A percentile compares a stretch with the other conserved stretches of the same genome.
These are phyloP conservation scores for Microctonus hyperodae DNA, from an alignment of 2,888 invertebrate species.

Conservation along the genomic window DNA sequence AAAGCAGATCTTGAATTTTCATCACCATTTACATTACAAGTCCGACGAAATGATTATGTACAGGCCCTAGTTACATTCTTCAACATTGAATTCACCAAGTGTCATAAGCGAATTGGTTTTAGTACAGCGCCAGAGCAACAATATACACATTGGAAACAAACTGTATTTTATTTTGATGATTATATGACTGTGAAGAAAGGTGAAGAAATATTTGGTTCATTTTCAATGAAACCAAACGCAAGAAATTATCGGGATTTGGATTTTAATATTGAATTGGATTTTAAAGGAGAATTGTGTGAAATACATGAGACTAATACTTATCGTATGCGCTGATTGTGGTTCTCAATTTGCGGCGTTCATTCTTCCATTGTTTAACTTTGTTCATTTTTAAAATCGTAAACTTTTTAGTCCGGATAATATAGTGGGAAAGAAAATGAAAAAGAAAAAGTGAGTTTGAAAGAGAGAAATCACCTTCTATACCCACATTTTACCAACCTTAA, in stretches of 20 bases:
- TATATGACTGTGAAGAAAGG: slow-evolving; percentile 96
- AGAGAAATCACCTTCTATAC: neutral
- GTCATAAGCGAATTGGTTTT: slow-evolving; percentile 97
- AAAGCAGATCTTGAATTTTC: slow-evolving; percentile 93
- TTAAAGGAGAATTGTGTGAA: slow-evolving; percentile 88
- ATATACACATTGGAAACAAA: slow-evolving; percentile 99
- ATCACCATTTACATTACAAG: slow-evolving; percentile 83
- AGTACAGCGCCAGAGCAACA: slow-evolving; percentile 97
- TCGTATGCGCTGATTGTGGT: slow-evolving; percentile 80
- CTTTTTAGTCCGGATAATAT: neutral
- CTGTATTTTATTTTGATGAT: slow-evolving; percentile 97
- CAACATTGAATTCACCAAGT: slow-evolving; percentile 99
- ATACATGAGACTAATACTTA: slow-evolving; percentile 87
- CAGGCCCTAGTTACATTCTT: slow-evolving; percentile 99
- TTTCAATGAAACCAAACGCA: slow-evolving; percentile 94
- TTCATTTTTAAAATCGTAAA: neutral
- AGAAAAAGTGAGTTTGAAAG: neutral
- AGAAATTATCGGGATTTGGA: slow-evolving; percentile 97
- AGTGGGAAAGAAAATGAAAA: neutral
- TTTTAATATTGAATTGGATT: slow-evolving; percentile 91
- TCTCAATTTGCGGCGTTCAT: neutral
- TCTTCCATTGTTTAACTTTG: slow-evolving; percentile 7
- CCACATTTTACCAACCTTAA: neutral
- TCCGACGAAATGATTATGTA: slow-evolving; percentile 92
- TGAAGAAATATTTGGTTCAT: slow-evolving; percentile 91